phyloP scores from a whole-genome alignment of 1,140 invertebrate species.

The Euschistus heros region DNA sequence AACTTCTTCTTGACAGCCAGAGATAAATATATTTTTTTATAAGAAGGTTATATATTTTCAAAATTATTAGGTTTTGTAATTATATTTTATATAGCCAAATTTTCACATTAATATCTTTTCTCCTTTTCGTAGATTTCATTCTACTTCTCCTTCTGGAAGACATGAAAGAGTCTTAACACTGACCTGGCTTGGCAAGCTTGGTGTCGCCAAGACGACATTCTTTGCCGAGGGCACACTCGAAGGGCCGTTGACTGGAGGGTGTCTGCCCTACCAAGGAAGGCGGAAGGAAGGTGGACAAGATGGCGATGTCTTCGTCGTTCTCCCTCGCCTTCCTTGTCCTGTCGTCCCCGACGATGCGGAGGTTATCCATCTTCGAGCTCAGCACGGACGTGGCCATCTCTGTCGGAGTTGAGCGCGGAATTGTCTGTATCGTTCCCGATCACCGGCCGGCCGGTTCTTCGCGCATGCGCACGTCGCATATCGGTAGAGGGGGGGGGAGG shows the following conservation, averaged over 20 bases:
- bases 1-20: too few relatives aligned
- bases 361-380: slow-evolving; percentile 59
- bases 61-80: too few relatives aligned
- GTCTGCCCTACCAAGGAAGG: slow-evolving; percentile 42
- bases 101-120: too few relatives aligned
- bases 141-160: not conserved
- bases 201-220: slow-evolving; percentile 65
- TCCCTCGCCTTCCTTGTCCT: slow-evolving; percentile 48
- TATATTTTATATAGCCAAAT: too few relatives aligned
- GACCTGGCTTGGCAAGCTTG: slow-evolving; percentile 65
- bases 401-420: not conserved
- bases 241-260: slow-evolving; percentile 56
- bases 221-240: slow-evolving; percentile 59
- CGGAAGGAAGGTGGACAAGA: slow-evolving; percentile 69
- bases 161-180: not conserved
- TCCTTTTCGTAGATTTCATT: not conserved
- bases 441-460: not conserved
- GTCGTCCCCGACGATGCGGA: slow-evolving; percentile 60
- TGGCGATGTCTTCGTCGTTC: slow-evolving; percentile 72
- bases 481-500: not conserved
- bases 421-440: not conserved
- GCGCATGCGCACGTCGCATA: not conserved
- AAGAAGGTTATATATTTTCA: too few relatives aligned
- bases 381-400: slow-evolving; percentile 60
- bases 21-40: too few relatives aligned